A percentile compares a stretch with the other conserved stretches of the same genome.
phyloP scores from a whole-genome alignment of 2,113 vertebrate genomes.

The Columba janthina region DNA sequence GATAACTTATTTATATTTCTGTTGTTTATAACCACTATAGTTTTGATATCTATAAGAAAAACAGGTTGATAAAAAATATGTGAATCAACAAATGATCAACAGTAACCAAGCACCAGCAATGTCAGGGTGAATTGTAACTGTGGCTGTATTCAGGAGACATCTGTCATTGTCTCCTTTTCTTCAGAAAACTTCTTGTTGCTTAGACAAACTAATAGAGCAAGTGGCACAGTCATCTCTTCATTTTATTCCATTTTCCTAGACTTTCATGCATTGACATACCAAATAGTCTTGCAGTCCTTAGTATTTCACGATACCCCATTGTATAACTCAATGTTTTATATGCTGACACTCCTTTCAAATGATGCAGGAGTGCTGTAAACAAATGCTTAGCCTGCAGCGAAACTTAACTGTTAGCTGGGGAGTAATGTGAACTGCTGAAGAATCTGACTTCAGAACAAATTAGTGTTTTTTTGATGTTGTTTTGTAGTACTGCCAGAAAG shows the following conservation, averaged over 20 bases:
- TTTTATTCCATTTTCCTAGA: neutral
- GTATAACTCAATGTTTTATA: neutral
- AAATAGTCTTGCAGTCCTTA: neutral
- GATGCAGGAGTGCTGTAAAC: neutral
- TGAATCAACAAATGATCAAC: neutral
- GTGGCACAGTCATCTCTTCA: neutral
- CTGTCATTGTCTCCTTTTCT: neutral
- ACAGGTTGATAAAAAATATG: neutral
- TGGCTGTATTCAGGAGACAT: neutral
- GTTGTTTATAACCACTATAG: neutral
- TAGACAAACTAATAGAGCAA: neutral
- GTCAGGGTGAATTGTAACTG: neutral
- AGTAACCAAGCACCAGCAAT: neutral
- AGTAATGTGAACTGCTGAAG: neutral
- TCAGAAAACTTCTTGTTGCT: neutral
- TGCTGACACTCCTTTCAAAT: neutral
- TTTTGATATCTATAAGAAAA: neutral
- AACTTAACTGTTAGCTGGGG: neutral
- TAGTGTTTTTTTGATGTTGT: neutral
- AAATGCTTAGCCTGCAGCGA: slow-evolving; percentile 19
- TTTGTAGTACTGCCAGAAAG: neutral
- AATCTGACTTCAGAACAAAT: slow-evolving; percentile 5
- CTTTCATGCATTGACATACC: neutral
- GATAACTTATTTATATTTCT: neutral
- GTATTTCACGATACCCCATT: neutral